Base-by-base conservation (phyloP, 2,113 vertebrate genomes). In the Catharus minimus region DNA sequence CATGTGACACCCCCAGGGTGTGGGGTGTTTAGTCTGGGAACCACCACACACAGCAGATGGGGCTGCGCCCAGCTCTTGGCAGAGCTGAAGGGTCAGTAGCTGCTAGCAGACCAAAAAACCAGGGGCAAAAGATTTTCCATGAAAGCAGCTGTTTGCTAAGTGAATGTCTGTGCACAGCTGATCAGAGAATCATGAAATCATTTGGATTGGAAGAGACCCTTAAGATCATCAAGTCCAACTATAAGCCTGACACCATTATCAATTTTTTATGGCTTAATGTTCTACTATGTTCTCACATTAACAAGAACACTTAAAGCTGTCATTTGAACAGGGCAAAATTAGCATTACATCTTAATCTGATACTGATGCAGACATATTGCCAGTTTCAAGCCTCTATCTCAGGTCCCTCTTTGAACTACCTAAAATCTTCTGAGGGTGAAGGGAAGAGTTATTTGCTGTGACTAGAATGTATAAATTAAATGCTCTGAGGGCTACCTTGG, bases 1-100 rank as follows among this genome's bases (percentile, higher is more conserved):
- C 7, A 30, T 0, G 0, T 0, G 1, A 30, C 33, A 27, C 16
- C 13, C 19, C 43, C 7, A 2, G 49, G 18, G 5, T 12, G 6
- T 0, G 0, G 24, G 12, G 6, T 38, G 28, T 32, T 66, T 57
- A 19, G 9, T 10, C 47, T 32, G 66, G 43, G 38, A 56, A 53
- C 5, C 2, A 5, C 41, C 49, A 43, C 75, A 39, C 41, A 27
- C 58, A 66, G 46, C 55, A 57, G 64, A 38, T 16, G 26, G 43
- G 43, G 30, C 62, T 75, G 49, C 0, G 0, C 53, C 18, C 36
- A 52, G 39, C 10, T 9, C 53, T 41, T 57, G 20, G 55, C 64
- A 56, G 60, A 74, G 27, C 41, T 39, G 50, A 60, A 83, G n/a
- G 30, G 24, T 73, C 77, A 36, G 58, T 14, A 72, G 39, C 36